Evolutionary conservation across 2,113 vertebrate genomes (phyloP).

Genomic region (Coptodon rendalli): DNA sequence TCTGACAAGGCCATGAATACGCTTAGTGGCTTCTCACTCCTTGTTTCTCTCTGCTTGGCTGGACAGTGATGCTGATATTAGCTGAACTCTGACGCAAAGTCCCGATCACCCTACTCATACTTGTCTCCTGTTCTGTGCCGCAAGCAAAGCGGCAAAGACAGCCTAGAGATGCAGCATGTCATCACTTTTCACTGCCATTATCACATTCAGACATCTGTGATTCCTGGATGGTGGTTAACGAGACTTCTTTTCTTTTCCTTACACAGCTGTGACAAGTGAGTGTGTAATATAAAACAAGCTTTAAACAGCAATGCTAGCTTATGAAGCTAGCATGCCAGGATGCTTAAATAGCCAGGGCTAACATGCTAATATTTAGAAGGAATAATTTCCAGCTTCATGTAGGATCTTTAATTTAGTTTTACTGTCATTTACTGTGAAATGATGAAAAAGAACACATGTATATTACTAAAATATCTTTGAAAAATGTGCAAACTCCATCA

Average conservation of each 20-base stretch:
- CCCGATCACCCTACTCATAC: constrained; percentile 2
- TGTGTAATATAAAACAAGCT: neutral
- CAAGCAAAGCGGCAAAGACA: neutral
- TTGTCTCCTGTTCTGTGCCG: neutral
- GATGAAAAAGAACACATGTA: neutral
- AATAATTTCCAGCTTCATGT: neutral
- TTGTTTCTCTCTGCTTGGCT: constrained; percentile 47
- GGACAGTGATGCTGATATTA: constrained; percentile 58
- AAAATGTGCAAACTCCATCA: neutral
- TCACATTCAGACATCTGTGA: neutral
- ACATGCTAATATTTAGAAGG: neutral
- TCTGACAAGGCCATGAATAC: constrained; percentile 66
- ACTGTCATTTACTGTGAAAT: neutral
- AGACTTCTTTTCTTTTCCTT: neutral
- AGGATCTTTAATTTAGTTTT: neutral
- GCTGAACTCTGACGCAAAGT: constrained; percentile 42
- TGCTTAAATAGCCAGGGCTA: neutral
- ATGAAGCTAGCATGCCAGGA: neutral
- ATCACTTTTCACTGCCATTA: neutral
- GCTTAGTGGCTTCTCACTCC: constrained; percentile 52
- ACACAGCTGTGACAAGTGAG: neutral
- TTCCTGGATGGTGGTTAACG: neutral
- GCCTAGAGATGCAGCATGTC: neutral
- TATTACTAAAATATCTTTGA: neutral
- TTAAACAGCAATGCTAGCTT: neutral